These are phyloP conservation scores for Lucilia cuprina DNA, from an alignment of 1,140 invertebrate genomes.

Conservation along the genomic window DNA sequence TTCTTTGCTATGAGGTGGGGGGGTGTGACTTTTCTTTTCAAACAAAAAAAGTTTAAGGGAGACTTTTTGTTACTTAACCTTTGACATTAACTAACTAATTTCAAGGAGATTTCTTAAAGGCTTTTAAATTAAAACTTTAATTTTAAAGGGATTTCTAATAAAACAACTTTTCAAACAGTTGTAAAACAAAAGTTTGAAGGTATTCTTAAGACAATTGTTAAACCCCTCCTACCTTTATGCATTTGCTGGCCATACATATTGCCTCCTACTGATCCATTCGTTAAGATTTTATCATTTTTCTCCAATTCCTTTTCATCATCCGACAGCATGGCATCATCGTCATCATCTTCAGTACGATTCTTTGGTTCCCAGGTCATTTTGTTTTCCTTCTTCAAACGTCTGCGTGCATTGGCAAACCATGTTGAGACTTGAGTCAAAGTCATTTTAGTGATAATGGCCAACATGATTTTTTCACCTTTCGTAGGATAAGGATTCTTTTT, in stretches of 20 bases:
- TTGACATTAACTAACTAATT: too few relatives aligned
- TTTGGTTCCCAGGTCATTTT: constrained; percentile 97
- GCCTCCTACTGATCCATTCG: background rate
- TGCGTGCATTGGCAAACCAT: constrained; percentile 94
- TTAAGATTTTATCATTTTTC: constrained; percentile 66
- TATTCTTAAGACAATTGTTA: too few relatives aligned
- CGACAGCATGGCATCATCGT: constrained; percentile 85
- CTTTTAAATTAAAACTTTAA: too few relatives aligned
- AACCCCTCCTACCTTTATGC: constrained; percentile 49
- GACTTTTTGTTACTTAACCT: too few relatives aligned
- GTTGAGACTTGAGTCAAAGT: constrained; percentile 94
- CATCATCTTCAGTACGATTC: constrained; percentile 90
- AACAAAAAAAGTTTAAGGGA: too few relatives aligned
- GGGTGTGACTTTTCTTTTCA: background rate
- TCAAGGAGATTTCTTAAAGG: too few relatives aligned
- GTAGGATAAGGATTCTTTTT: constrained; percentile 96
- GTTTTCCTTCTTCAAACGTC: constrained; percentile 94
- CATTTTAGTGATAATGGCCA: constrained; percentile 96
- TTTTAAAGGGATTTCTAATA: background rate
- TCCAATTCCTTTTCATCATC: constrained; percentile 88
- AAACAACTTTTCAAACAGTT: too few relatives aligned
- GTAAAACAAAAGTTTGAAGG: background rate
- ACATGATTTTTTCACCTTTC: constrained; percentile 95
- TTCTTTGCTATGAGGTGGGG: background rate
- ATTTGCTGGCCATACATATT: constrained; percentile 36